Base-by-base conservation (phyloP, 2,888 invertebrate species). In the Syrista parreyssii region DNA sequence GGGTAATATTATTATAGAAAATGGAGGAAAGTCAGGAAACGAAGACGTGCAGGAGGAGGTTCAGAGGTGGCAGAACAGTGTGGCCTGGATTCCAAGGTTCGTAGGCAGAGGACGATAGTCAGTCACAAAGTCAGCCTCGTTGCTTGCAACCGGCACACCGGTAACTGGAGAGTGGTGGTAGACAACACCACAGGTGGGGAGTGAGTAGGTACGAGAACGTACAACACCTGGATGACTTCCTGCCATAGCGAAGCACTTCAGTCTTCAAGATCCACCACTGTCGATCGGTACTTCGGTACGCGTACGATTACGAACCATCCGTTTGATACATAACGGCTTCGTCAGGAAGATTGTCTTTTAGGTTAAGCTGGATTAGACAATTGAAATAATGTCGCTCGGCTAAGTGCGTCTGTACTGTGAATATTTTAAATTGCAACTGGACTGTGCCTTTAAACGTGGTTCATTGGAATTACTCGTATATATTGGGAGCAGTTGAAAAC, bases 171-270 rank as follows among this genome's bases (percentile, higher is more conserved):
- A 79, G 82, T 73, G 78, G 75, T 74, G 71, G 71, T 15, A 71
- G 71, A 23, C 32, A 68, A 68, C n/a, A 12, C 32, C 32, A 71
- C 77, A 69, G 32, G 79, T 81, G 83, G 86, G 79, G 83, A 85
- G 83, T 84, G 83, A 79, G 75, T 68, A 79, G 32, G 55, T 68
- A 85, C 77, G 78, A 77, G 77, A 55, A 40, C 80, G 79, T 81
- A 81, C 80, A 87, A 88, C 88, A 88, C 86, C 87, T 89, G 88
- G 87, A 86, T 83, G 85, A 89, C 87, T 89, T 88, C 88, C 88
- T 88, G 87, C 85, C 86, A 83, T 82, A 81, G 82, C 81, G 86
- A 83, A 85, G 86, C 85, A 82, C 84, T 84, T 86, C 87, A 88
- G 88, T 88, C 86, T 85, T 88, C 81, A 84, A 82, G 84, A 82